These are phyloP conservation scores for Ferrisia virgata DNA, from an alignment of 2,888 invertebrate genomes.

Conservation along the genomic window DNA sequence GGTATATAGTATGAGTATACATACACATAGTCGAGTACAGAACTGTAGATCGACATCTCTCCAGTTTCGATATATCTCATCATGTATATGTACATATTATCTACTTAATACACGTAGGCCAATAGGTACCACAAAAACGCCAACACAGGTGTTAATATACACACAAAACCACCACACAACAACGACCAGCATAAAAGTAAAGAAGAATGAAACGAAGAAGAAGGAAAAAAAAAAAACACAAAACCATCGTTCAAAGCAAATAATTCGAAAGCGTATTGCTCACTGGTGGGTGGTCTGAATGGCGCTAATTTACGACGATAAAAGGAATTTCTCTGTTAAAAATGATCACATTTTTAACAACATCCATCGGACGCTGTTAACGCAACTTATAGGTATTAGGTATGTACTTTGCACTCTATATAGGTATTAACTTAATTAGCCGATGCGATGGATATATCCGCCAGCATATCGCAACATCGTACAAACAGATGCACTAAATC, in stretches of 20 bases:
- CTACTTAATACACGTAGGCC: too few species aligned
- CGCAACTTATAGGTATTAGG: too few species aligned
- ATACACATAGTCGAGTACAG: too few species aligned
- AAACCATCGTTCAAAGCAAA: slow-evolving; percentile 14
- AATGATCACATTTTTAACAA: neutral
- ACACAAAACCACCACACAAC: too few species aligned
- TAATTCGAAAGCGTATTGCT: slow-evolving; percentile 27
- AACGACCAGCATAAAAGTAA: neutral
- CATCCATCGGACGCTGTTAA: neutral
- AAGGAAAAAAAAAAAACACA: neutral
- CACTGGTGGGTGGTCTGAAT: slow-evolving; percentile 23
- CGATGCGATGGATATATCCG: too few species aligned
- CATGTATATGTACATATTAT: too few species aligned
- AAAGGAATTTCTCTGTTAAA: slow-evolving; percentile 20
- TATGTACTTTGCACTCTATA: too few species aligned
- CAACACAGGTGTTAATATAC: slow-evolving; percentile 21
- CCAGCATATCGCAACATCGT: too few species aligned
- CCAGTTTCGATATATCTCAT: neutral
- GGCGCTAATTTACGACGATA: slow-evolving; percentile 29
- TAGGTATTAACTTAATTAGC: too few species aligned
- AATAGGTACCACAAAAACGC: neutral
- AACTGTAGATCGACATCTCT: neutral
- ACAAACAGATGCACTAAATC: too few species aligned
- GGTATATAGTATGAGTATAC: too few species aligned
- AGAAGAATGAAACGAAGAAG: neutral